Evolutionary conservation across 2,113 vertebrate species (phyloP).

Genomic region (Eurystomus gularis): DNA sequence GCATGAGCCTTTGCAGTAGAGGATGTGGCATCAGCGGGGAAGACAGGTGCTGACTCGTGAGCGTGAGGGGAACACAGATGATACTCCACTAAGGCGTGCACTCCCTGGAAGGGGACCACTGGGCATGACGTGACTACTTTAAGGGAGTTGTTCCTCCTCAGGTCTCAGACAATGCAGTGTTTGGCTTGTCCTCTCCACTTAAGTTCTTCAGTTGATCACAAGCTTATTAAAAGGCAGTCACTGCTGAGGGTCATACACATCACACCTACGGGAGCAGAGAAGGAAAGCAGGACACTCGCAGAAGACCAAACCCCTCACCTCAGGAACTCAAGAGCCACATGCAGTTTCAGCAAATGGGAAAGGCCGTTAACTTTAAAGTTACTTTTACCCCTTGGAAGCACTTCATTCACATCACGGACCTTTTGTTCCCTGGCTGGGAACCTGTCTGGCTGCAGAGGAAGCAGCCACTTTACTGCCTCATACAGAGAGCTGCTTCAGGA

Average conservation of each 20-base stretch:
- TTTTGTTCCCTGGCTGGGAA: no score
- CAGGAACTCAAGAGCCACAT: not conserved
- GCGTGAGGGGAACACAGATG: not conserved
- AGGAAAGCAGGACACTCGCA: not conserved
- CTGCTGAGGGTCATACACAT: not conserved
- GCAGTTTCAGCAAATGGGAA: not conserved
- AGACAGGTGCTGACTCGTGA: no score
- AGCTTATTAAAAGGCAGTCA: not conserved
- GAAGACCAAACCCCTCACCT: not conserved
- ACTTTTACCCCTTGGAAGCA: not conserved
- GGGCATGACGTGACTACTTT: not conserved
- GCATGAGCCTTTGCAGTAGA: not conserved
- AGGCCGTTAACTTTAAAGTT: not conserved
- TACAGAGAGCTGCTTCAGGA: not conserved
- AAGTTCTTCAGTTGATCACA: not conserved
- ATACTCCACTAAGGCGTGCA: no score
- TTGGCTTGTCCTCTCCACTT: not conserved
- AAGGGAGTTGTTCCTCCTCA: not conserved
- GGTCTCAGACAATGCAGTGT: not conserved
- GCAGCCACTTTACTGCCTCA: not conserved
- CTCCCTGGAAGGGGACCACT: not conserved
- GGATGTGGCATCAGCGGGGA: not conserved
- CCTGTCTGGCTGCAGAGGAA: not conserved
- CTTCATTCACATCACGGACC: not conserved
- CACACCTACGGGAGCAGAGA: not conserved